These are phyloP conservation scores for Cairina moschata DNA, from an alignment of 2,113 vertebrate species.

Conservation along the genomic window DNA sequence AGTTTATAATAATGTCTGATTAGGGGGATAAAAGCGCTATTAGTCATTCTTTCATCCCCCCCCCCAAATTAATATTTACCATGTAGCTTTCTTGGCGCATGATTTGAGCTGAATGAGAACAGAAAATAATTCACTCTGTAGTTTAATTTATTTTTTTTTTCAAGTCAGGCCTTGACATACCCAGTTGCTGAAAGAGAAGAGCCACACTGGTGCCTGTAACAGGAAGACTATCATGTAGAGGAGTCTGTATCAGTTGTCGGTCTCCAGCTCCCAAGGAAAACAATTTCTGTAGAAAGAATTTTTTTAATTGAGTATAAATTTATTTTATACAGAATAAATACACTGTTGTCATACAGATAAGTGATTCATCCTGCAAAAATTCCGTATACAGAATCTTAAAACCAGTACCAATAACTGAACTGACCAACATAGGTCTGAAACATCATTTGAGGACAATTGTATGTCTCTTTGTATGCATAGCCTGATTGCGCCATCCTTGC, in stretches of 20 bases:
- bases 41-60: neutral
- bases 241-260: slow-evolving; percentile 96
- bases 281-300: slow-evolving; percentile 85
- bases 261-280: slow-evolving; percentile 98
- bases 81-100: neutral
- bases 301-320: neutral
- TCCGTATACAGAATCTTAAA: neutral
- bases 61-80: neutral
- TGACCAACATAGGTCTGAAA: neutral
- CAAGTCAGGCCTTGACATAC: slow-evolving; percentile 78
- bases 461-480: neutral
- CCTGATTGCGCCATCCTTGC: neutral
- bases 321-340: neutral
- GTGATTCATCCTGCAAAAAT: neutral
- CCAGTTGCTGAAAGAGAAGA: slow-evolving; percentile 96
- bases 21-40: neutral
- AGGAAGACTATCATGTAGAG: slow-evolving; percentile 90
- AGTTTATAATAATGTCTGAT: neutral
- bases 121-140: neutral
- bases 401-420: neutral
- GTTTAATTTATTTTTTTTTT: neutral
- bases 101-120: neutral
- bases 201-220: slow-evolving; percentile 93
- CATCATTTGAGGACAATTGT: neutral
- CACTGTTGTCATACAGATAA: neutral